These are phyloP conservation scores for Porites lobata DNA, from an alignment of 92 coral and sea anemone genomes.

Conservation along the genomic window DNA sequence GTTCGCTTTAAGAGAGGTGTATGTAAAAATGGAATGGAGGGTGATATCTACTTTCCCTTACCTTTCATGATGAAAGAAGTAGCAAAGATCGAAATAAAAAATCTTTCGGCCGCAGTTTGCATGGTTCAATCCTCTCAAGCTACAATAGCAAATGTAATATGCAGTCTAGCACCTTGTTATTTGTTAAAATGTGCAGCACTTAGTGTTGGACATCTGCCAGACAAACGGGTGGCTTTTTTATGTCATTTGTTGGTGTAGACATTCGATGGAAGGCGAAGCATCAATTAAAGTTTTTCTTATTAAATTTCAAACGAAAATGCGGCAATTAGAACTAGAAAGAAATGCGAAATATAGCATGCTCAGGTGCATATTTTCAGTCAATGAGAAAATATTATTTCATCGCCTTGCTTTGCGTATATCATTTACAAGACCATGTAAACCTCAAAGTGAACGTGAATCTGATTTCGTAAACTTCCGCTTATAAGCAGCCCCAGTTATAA, in stretches of 20 bases:
- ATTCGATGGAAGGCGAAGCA: background rate
- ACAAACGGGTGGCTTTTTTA: constrained; percentile 17
- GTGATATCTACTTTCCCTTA: background rate
- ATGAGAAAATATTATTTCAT: background rate
- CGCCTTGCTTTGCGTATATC: too few species aligned
- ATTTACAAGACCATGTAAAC: too few species aligned
- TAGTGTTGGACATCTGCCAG: constrained; percentile 32
- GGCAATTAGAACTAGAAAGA: background rate
- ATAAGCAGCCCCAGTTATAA: too few species aligned
- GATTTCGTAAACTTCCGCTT: too few species aligned
- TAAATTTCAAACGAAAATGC: background rate
- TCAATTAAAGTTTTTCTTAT: background rate
- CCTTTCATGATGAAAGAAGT: background rate
- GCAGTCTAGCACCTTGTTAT: background rate
- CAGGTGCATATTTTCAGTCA: too few species aligned
- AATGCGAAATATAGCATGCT: too few species aligned
- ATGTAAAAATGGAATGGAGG: background rate
- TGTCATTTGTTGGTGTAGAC: background rate
- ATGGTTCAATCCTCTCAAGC: background rate
- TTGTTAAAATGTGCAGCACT: background rate
- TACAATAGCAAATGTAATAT: background rate
- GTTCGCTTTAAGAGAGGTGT: background rate
- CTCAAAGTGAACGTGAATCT: too few species aligned
- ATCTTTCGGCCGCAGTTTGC: background rate
- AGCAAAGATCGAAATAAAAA: background rate